Base-by-base conservation (phyloP, 2,797 vertebrate genomes). In the Aselliscus stoliczkanus region DNA sequence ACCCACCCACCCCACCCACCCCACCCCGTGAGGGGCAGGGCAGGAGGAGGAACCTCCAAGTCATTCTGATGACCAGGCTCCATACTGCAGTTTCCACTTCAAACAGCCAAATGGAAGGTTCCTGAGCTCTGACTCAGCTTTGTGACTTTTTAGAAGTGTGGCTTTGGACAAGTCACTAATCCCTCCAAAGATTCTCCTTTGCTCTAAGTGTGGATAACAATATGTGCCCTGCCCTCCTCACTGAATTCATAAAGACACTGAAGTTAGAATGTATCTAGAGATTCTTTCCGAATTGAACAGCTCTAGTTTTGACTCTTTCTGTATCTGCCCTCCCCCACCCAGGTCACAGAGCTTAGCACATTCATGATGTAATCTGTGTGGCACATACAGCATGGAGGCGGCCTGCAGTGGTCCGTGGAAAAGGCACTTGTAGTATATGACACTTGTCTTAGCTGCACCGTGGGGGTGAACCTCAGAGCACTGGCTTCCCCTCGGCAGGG, bases 211-310 rank as follows among this genome's bases (percentile, higher is more conserved):
- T 81, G 42, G 64, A 6, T 64, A 56, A 25, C 34, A 29, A 31
- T 7, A 67, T n/a, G 47, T 82, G 50, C 42, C 31, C 5, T 73
- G 42, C 21, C 21, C 86, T 82, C 60, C 23, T 86, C 12, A 37
- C 12, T 69, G 42, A 58, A 54, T n/a, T 42, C 25, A 29, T 58
- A 44, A 13, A 34, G 23, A 70, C 47, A 39, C 37, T 21, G 17
- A 79, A 73, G 73, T 54, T 39, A 58, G 39, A 50, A 92, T 60
- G 25, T 50, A 62, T 42, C 37, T 76, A 21, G 47, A 90, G 50
- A 11, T 21, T 14, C 34, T 93, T 69, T 77, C 60, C 54, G 58
- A 86, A 70, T 7, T 31, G 6, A 15, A 20, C 37, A 27, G 1
- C 47, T 18, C 15, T 52, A 25, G 23, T 79, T 95, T 44, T n/a